These are phyloP conservation scores for Nipponacmea schrenckii DNA, from an alignment of 2,888 invertebrate species.

Conservation along the genomic window DNA sequence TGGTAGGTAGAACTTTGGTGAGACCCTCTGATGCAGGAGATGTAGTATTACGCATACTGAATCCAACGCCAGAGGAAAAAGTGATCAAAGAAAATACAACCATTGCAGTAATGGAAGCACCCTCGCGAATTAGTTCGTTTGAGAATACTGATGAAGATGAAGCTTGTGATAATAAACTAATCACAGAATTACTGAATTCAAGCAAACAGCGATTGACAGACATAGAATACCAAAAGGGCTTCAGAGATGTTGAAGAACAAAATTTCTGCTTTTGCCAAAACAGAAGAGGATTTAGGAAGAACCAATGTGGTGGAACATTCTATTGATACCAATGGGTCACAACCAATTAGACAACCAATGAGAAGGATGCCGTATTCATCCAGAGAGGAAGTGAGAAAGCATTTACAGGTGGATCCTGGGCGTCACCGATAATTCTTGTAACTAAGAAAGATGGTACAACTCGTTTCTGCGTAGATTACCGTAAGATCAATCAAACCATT, in stretches of 20 bases:
- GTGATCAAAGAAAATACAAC: neutral
- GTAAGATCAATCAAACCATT: neutral
- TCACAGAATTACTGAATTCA: too few relatives aligned
- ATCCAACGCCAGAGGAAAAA: neutral
- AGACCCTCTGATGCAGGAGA: neutral
- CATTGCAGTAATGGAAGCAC: neutral
- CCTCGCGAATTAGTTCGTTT: neutral
- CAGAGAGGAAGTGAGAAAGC: neutral
- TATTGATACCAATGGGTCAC: neutral
- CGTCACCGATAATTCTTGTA: slow-evolving; percentile 26
- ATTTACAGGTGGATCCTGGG: slow-evolving; percentile 22
- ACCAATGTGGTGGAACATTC: neutral
- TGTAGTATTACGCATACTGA: neutral
- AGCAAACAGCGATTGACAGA: too few relatives aligned
- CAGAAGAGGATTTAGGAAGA: too few relatives aligned
- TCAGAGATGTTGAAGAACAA: too few relatives aligned
- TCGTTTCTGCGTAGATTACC: neutral
- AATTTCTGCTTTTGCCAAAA: too few relatives aligned
- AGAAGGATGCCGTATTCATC: slow-evolving; percentile 24
- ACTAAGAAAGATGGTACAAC: slow-evolving; percentile 22
- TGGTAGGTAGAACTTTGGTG: neutral
- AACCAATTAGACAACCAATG: slow-evolving; percentile 28
- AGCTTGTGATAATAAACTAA: too few relatives aligned
- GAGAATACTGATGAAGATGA: neutral
- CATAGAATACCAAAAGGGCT: too few relatives aligned